A percentile compares a stretch with the other conserved stretches of the same genome.
Conservation (phyloP, 2,888 invertebrate genomes). For the Cosmorhoe ocellata region DNA sequence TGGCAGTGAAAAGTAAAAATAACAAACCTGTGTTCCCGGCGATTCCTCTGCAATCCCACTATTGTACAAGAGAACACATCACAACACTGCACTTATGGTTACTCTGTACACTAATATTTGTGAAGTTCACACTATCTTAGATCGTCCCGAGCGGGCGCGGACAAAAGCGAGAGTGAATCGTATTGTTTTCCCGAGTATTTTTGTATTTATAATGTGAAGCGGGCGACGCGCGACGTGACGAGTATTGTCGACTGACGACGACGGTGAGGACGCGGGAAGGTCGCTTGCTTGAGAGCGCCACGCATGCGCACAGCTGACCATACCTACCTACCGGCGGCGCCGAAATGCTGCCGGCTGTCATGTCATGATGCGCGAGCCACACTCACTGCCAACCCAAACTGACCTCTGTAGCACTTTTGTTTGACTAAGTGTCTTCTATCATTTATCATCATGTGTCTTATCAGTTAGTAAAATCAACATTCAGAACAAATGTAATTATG, state of each 20-base stretch:
- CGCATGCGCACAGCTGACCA: slow-evolving; percentile 67
- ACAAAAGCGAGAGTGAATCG: slow-evolving; percentile 58
- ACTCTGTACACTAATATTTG: slow-evolving; percentile 9
- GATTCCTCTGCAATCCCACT: slow-evolving; percentile 38
- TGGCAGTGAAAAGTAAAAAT: slow-evolving; percentile 2
- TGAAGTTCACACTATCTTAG: slow-evolving; percentile 17
- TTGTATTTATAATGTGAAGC: slow-evolving; percentile 64
- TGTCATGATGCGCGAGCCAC: slow-evolving; percentile 32
- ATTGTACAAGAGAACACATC: slow-evolving; percentile 44
- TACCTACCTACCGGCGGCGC: slow-evolving; percentile 20
- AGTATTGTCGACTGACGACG: slow-evolving; percentile 64
- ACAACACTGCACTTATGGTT: slow-evolving; percentile 44
- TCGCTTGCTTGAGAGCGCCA: slow-evolving; percentile 53
- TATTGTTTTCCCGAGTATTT: slow-evolving; percentile 37
- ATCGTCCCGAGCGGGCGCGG: slow-evolving; percentile 34
- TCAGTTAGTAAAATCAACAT: slow-evolving; percentile 16
- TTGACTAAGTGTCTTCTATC: slow-evolving; percentile 19
- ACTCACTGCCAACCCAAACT: slow-evolving; percentile 44
- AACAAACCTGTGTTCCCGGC: slow-evolving; percentile 48
- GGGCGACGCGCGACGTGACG: slow-evolving; percentile 57
- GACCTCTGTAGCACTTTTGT: slow-evolving; percentile 48
- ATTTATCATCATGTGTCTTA: not conserved
- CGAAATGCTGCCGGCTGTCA: slow-evolving; percentile 48
- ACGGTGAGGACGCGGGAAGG: slow-evolving; percentile 74
- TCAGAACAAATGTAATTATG: not conserved